A percentile compares a stretch with the other conserved stretches of the same genome.
phyloP scores from a whole-genome alignment of 2,113 vertebrate species.

The Mormoops blainvillei region DNA sequence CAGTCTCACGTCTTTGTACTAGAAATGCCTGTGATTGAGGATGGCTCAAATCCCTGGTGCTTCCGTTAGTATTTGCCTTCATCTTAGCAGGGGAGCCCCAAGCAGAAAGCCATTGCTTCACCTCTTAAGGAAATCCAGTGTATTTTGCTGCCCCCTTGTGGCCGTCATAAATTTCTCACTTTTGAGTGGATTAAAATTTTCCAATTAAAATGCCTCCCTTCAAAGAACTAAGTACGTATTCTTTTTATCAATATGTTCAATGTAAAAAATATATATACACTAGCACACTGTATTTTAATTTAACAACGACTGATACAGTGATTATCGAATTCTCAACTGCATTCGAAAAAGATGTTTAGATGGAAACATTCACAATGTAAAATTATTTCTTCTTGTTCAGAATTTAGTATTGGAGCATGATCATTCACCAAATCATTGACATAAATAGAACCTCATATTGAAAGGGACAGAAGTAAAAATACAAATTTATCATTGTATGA shows the following conservation, averaged over 20 bases:
- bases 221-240: background rate
- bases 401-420: background rate
- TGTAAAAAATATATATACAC: background rate
- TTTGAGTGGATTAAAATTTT: background rate
- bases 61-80: background rate
- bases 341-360: background rate
- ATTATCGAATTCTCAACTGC: background rate
- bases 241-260: background rate
- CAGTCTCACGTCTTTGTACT: background rate
- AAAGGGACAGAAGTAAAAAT: background rate
- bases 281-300: background rate
- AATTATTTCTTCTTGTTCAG: background rate
- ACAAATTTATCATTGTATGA: background rate
- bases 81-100: background rate
- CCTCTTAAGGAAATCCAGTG: background rate
- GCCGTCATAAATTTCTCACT: background rate
- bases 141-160: slow-evolving; percentile 73
- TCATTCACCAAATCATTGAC: background rate
- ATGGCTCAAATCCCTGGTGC: background rate
- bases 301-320: background rate
- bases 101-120: background rate
- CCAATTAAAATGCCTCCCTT: background rate
- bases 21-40: background rate
- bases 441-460: background rate
- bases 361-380: background rate